Percentiles rank a stretch among this genome's conserved stretches.
These are phyloP conservation scores for Nematopogon swammerdamellus DNA, from an alignment of 2,888 invertebrate genomes.

Conservation along the genomic window DNA sequence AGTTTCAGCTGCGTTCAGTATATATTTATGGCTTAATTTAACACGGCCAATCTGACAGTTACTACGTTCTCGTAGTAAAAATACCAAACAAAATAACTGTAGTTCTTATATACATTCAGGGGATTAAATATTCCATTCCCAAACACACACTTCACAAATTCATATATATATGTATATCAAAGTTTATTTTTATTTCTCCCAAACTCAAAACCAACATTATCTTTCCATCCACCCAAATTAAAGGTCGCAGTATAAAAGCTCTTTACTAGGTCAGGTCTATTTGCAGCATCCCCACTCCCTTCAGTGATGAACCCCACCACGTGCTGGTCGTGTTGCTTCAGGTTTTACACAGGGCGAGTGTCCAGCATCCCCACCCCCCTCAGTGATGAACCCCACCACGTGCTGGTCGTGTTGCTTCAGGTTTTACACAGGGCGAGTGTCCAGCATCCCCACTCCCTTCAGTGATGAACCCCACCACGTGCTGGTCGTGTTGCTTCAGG, in stretches of 20 bases:
- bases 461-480: conserved; percentile 1
- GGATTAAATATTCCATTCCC: background rate
- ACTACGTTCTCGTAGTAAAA: background rate
- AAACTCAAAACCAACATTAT: background rate
- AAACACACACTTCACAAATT: background rate
- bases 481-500: background rate
- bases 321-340: too few relatives aligned
- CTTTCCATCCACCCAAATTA: background rate
- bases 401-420: too few relatives aligned
- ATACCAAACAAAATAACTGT: background rate
- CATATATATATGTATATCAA: background rate
- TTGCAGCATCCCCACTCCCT: too few relatives aligned
- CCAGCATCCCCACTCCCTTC: background rate
- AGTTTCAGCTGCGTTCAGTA: too few relatives aligned
- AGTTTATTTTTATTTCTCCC: background rate
- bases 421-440: too few relatives aligned
- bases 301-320: too few relatives aligned
- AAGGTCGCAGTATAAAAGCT: background rate
- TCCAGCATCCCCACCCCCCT: too few relatives aligned
- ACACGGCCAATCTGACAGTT: background rate
- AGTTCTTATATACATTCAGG: background rate
- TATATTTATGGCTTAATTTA: background rate
- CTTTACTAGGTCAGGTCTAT: background rate
- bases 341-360: too few relatives aligned
- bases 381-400: too few relatives aligned